Conservation (phyloP, 2,797 vertebrate genomes). For the Potorous gilbertii region DNA sequence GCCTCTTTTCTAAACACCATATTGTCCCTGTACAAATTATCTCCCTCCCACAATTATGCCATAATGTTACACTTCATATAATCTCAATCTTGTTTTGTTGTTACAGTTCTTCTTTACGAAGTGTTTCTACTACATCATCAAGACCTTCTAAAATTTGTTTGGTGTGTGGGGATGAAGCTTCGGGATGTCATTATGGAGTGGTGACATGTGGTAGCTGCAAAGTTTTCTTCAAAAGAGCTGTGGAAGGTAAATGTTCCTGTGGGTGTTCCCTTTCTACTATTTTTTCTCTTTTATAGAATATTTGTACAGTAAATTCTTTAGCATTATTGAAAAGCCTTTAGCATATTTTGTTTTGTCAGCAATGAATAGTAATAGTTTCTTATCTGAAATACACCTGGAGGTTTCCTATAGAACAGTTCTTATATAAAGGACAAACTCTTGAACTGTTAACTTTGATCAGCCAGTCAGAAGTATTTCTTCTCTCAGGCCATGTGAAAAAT, state of each 20-base stretch:
- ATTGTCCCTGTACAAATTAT: not conserved
- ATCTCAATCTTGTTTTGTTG: constrained; percentile 68
- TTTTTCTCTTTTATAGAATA: constrained; percentile 29
- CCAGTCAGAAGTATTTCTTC: not conserved
- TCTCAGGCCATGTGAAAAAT: not conserved
- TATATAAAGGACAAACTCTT: not conserved
- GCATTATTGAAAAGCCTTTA: constrained; percentile 38
- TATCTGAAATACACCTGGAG: constrained; percentile 27
- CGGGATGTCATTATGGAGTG: constrained; percentile 98
- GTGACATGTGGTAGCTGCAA: constrained; percentile 99
- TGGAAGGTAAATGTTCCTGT: constrained; percentile 94
- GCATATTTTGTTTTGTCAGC: not conserved
- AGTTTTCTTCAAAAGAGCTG: constrained; percentile 99
- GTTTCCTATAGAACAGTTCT: not conserved
- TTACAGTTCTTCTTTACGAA: constrained; percentile 94
- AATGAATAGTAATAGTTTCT: constrained; percentile 7
- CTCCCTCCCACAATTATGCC: constrained; percentile 1
- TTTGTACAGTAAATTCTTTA: not conserved
- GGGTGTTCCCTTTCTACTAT: constrained; percentile 75
- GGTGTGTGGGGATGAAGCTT: constrained; percentile 98
- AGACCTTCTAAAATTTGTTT: constrained; percentile 98
- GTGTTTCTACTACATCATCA: constrained; percentile 92
- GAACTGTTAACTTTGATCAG: not conserved
- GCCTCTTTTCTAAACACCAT: not conserved
- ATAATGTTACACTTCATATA: constrained; percentile 53